Evolutionary conservation across 1,140 invertebrate species (phyloP).

Genomic region (Drusus annulatus): DNA sequence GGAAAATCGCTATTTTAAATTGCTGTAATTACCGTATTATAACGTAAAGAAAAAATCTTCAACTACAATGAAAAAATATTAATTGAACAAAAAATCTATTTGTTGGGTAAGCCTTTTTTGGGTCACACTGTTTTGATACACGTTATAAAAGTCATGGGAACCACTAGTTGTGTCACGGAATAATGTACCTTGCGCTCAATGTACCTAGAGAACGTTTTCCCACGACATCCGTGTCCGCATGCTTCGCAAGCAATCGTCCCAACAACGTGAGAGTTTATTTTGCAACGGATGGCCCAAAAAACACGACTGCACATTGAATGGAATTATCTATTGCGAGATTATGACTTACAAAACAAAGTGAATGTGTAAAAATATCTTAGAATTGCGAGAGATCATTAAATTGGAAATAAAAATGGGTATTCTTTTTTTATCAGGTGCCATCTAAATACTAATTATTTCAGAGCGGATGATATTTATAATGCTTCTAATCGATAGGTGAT

Average conservation of each 20-base stretch:
- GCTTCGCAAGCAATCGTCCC: constrained; percentile 20
- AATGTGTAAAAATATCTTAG: neutral
- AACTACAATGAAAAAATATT: constrained; percentile 1
- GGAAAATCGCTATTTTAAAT: no score
- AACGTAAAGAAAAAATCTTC: no score
- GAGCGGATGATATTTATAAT: no score
- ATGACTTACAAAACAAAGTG: neutral
- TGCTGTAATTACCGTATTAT: no score
- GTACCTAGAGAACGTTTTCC: constrained; percentile 47
- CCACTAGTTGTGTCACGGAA: constrained; percentile 30
- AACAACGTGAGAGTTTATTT: constrained; percentile 46
- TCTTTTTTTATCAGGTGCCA: no score
- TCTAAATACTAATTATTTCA: no score
- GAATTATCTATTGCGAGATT: neutral
- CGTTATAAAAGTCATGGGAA: constrained; percentile 52
- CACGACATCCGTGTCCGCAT: constrained; percentile 32
- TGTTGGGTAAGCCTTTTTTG: constrained; percentile 31
- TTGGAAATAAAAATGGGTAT: no score
- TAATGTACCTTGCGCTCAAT: constrained; percentile 43
- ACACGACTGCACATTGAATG: neutral
- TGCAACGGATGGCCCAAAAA: constrained; percentile 44
- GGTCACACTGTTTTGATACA: constrained; percentile 49
- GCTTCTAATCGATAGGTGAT: no score
- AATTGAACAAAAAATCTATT: constrained; percentile 4
- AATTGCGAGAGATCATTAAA: no score